These are phyloP conservation scores for Drosophila emarginata DNA, from an alignment of 2,888 invertebrate species.

Conservation along the genomic window DNA sequence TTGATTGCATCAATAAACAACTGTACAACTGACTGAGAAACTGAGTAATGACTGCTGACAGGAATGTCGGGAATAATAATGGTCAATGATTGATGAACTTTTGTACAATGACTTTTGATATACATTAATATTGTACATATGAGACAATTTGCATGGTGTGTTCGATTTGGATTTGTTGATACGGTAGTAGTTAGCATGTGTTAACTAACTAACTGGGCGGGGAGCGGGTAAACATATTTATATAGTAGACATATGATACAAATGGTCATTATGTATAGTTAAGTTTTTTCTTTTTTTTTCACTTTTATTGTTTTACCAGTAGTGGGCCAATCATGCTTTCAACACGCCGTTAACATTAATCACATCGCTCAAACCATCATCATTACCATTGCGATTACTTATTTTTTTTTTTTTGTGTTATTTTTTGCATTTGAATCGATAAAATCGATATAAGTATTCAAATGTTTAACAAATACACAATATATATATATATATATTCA, in stretches of 20 bases:
- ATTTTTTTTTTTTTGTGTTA: not conserved
- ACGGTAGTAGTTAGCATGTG: not conserved
- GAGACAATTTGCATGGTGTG: not conserved
- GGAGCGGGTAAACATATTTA: constrained; percentile 5
- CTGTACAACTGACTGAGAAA: constrained; percentile 7
- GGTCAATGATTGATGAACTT: constrained; percentile 34
- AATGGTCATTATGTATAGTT: constrained; percentile 39
- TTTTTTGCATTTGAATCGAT: too few species aligned
- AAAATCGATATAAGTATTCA: too few species aligned
- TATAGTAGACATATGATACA: constrained; percentile 22
- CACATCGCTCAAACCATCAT: constrained; percentile 74
- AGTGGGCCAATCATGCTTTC: constrained; percentile 82
- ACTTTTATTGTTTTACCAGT: constrained; percentile 77
- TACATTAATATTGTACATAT: not conserved
- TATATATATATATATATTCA: constrained; percentile 16
- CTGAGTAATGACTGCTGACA: constrained; percentile 17
- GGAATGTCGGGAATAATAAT: constrained; percentile 5
- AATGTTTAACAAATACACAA: constrained; percentile 27
- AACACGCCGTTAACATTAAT: constrained; percentile 75
- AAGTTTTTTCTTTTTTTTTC: constrained; percentile 34
- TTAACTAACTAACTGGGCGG: constrained; percentile 2
- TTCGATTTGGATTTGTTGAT: not conserved
- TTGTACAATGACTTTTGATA: constrained; percentile 36
- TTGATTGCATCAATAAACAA: constrained; percentile 13
- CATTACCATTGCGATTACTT: constrained; percentile 40